Evolutionary conservation across 2,888 invertebrate species (phyloP).

Genomic region (Mycalesis mineus): DNA sequence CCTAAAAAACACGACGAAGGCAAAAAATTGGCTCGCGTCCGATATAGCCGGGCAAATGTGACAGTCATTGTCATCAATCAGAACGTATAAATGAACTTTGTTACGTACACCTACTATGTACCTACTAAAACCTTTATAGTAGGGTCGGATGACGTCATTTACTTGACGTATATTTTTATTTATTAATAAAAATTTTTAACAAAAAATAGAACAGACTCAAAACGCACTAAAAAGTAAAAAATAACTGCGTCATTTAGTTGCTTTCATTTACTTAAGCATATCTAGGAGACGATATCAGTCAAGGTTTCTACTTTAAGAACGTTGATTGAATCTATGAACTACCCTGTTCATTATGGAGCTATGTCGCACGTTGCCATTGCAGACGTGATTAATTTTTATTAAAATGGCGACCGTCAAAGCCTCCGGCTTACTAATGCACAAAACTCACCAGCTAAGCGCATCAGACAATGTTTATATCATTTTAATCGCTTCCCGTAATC

Average conservation of each 20-base stretch:
- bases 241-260: no score
- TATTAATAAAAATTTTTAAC: no score
- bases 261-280: no score
- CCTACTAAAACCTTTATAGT: not conserved
- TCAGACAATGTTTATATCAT: constrained; percentile 26
- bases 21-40: constrained; percentile 53
- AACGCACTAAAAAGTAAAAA: no score
- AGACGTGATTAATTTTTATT: no score
- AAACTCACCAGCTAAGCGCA: not conserved
- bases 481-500: constrained; percentile 47
- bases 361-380: no score
- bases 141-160: not conserved
- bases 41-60: constrained; percentile 41
- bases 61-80: constrained; percentile 70
- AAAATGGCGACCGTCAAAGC: not conserved
- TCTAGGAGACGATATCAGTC: no score
- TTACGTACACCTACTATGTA: not conserved
- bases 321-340: no score
- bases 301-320: no score
- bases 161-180: no score
- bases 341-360: no score
- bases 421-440: not conserved
- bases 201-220: no score
- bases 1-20: constrained; percentile 53
- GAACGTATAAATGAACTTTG: constrained; percentile 32